These are phyloP conservation scores for Manis crassicaudata DNA, from an alignment of 2,797 vertebrate genomes.

Conservation along the genomic window DNA sequence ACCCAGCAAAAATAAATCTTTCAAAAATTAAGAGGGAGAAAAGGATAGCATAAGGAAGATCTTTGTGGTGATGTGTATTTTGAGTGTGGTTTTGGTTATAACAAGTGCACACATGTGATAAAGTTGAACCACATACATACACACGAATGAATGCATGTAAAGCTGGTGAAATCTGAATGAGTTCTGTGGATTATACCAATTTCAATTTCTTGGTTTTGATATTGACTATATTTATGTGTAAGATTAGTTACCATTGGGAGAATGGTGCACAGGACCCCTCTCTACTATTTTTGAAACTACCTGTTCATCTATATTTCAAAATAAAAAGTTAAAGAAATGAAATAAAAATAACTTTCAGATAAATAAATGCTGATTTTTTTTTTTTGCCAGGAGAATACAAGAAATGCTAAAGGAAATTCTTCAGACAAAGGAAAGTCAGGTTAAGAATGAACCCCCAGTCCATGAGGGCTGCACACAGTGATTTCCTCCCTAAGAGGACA, in stretches of 20 bases:
- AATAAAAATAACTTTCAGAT: background rate
- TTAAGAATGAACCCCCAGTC: background rate
- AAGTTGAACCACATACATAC: background rate
- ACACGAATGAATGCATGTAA: background rate
- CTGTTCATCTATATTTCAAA: background rate
- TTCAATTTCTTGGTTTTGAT: background rate
- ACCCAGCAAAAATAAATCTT: background rate
- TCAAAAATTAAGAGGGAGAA: background rate
- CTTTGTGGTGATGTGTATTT: background rate
- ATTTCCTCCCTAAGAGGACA: background rate
- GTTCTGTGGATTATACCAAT: background rate
- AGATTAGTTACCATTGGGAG: background rate
- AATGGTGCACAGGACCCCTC: background rate
- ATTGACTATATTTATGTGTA: background rate
- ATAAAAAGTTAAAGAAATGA: background rate
- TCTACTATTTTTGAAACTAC: background rate
- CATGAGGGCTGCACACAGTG: background rate
- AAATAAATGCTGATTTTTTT: background rate
- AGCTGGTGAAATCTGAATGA: background rate
- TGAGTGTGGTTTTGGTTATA: background rate
- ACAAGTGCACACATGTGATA: background rate
- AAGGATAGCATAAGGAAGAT: background rate
- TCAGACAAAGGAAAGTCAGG: background rate
- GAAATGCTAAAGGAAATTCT: background rate
- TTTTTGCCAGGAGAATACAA: background rate